These are phyloP conservation scores for Metacarcinus magister DNA, from an alignment of 2,888 invertebrate species.

Conservation along the genomic window DNA sequence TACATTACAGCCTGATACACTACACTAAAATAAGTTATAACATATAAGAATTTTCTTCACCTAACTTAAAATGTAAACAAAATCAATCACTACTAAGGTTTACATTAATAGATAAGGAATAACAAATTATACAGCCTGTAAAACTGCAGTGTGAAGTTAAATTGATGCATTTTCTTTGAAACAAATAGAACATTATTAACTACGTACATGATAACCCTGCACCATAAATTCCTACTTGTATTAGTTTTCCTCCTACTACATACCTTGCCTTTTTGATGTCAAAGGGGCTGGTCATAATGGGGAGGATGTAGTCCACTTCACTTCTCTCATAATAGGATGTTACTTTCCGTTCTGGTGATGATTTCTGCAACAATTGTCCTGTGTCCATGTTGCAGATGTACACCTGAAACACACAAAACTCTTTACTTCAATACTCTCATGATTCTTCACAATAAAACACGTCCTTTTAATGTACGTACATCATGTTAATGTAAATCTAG, in stretches of 20 bases:
- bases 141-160: not conserved
- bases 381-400: slow-evolving; percentile 69
- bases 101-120: not conserved
- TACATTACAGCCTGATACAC: no score
- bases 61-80: no score
- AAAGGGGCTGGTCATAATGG: slow-evolving; percentile 76
- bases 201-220: no score
- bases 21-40: no score
- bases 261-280: slow-evolving; percentile 73
- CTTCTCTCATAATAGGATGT: slow-evolving; percentile 76
- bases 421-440: not conserved
- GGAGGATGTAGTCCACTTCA: slow-evolving; percentile 75
- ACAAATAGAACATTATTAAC: not conserved
- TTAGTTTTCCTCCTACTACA: not conserved
- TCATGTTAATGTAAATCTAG: not conserved
- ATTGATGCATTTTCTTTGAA: not conserved
- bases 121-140: not conserved
- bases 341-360: slow-evolving; percentile 61
- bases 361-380: slow-evolving; percentile 66
- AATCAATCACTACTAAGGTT: not conserved
- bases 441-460: not conserved
- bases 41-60: no score
- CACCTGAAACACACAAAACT: slow-evolving; percentile 65
- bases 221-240: not conserved
- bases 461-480: not conserved